Percentiles rank a stretch among this genome's conserved stretches.
These are phyloP conservation scores for Drosophila glabriapex DNA, from an alignment of 2,888 invertebrate genomes.

Conservation along the genomic window DNA sequence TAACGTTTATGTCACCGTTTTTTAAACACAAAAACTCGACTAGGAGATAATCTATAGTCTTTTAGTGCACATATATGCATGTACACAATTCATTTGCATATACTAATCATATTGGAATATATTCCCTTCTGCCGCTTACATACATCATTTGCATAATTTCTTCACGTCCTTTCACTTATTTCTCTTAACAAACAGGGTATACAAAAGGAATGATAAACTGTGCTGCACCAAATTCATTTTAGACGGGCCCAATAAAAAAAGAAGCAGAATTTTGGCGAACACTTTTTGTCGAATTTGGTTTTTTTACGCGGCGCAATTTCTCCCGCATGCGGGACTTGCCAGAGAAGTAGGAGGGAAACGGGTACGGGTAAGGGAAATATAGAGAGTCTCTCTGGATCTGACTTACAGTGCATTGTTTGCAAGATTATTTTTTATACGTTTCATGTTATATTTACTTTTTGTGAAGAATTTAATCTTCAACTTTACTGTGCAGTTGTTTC, in stretches of 20 bases:
- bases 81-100: too few relatives aligned
- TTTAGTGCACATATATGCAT: too few relatives aligned
- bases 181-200: background rate
- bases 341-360: too few relatives aligned
- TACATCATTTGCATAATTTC: background rate
- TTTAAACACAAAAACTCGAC: background rate
- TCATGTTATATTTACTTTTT: slow-evolving; percentile 3
- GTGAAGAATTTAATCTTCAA: slow-evolving; percentile 45
- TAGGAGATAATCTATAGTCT: background rate
- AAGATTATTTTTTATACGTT: slow-evolving; percentile 25
- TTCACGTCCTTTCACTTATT: background rate
- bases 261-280: slow-evolving; percentile 15
- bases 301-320: slow-evolving; percentile 9
- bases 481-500: slow-evolving; percentile 34
- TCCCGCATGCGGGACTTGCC: background rate
- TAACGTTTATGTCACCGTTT: slow-evolving; percentile 52
- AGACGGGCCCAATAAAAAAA: slow-evolving; percentile 18
- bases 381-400: background rate
- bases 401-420: slow-evolving; percentile 48
- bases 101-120: too few relatives aligned
- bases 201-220: slow-evolving; percentile 11
- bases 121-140: background rate
- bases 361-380: background rate
- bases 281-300: slow-evolving; percentile 34
- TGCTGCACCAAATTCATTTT: slow-evolving; percentile 36